Evolutionary conservation across 2,797 vertebrate species (phyloP).

Genomic region (Poecilia gillii): DNA sequence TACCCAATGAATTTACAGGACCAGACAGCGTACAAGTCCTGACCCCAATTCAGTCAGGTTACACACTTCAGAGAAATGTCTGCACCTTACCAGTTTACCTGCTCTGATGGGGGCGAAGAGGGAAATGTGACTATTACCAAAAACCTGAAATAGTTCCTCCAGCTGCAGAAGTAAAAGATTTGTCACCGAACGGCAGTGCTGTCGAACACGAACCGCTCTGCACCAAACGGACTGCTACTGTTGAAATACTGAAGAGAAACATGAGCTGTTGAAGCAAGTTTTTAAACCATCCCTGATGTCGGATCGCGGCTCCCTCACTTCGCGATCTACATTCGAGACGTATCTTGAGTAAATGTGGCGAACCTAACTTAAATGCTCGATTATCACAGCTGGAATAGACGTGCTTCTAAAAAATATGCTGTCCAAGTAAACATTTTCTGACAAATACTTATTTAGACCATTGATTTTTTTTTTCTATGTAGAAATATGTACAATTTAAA

Average conservation of each 20-base stretch:
- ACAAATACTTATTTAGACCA: slow-evolving; percentile 29
- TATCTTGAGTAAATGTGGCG: not conserved
- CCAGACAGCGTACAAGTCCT: slow-evolving; percentile 11
- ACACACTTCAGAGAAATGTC: not conserved
- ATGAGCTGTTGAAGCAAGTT: not conserved
- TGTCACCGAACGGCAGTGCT: not conserved
- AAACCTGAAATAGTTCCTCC: not conserved
- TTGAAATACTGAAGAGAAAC: not conserved
- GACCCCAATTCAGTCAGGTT: slow-evolving; percentile 27
- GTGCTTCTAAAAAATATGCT: slow-evolving; percentile 39
- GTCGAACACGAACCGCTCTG: not conserved
- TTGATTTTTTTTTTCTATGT: not conserved
- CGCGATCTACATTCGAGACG: not conserved
- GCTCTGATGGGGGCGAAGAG: not conserved
- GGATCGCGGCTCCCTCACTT: not conserved
- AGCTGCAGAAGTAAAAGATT: not conserved
- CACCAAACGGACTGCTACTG: not conserved
- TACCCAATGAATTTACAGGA: slow-evolving; percentile 52
- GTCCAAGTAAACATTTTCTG: slow-evolving; percentile 20
- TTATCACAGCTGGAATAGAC: slow-evolving; percentile 11
- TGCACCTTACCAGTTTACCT: not conserved
- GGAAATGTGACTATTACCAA: not conserved
- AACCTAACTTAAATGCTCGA: slow-evolving; percentile 15
- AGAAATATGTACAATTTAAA: slow-evolving; percentile 50
- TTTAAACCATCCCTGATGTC: not conserved